A percentile compares a stretch with the other conserved stretches of the same genome.
Evolutionary conservation across 2,113 vertebrate genomes (phyloP).

Genomic region (Elephas maximus): DNA sequence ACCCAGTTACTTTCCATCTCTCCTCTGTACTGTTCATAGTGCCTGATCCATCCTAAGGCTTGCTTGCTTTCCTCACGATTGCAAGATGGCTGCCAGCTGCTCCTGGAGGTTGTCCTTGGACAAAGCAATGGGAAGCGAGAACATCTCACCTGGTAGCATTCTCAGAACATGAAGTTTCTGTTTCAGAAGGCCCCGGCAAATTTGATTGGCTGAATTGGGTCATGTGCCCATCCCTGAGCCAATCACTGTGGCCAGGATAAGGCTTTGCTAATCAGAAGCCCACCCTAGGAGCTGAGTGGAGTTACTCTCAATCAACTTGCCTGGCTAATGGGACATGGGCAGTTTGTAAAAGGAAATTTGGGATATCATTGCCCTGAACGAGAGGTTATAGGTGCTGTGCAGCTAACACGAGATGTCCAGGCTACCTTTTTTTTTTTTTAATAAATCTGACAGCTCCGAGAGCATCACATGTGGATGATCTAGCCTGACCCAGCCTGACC

Average conservation of each 20-base stretch:
- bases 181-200: not conserved
- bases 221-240: not conserved
- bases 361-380: not conserved
- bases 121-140: not conserved
- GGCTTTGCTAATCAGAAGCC: not conserved
- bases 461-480: not conserved
- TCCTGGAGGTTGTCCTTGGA: not conserved
- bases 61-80: not conserved
- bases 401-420: not conserved
- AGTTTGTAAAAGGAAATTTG: constrained; percentile 16
- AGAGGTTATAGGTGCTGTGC: not conserved
- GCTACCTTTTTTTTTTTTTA: not conserved
- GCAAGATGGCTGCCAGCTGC: not conserved
- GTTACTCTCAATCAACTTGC: not conserved
- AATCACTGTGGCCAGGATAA: not conserved
- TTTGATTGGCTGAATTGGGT: not conserved
- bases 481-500: not conserved
- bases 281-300: not conserved
- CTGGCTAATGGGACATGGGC: not conserved
- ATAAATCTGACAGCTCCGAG: not conserved
- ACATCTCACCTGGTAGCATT: not conserved
- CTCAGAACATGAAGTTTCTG: not conserved
- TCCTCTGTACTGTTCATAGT: no score
- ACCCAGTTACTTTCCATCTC: not conserved
- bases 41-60: not conserved